phyloP scores from a whole-genome alignment of 2,113 vertebrate species.

The Delphinapterus leucas region DNA sequence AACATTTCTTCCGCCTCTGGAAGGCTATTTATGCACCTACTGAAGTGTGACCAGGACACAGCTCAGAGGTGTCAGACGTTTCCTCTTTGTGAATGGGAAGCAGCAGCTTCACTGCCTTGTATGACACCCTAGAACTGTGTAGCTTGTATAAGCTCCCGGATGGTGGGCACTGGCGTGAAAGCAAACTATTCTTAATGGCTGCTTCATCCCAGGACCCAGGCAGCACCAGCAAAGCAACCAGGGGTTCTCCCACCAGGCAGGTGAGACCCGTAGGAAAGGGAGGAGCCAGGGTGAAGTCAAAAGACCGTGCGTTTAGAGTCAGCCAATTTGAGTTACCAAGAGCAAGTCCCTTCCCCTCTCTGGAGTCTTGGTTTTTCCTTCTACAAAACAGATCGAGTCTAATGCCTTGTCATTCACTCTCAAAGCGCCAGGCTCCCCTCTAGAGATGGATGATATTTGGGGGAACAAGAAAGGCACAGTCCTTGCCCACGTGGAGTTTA shows the following conservation, averaged over 20 bases:
- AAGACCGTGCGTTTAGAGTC: accelerated
- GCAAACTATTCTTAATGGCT: neutral
- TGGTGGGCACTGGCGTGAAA: neutral
- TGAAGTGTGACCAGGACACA: neutral
- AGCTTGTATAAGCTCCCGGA: neutral
- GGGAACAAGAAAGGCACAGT: neutral
- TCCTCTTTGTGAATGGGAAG: neutral
- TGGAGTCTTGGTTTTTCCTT: neutral
- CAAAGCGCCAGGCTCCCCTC: neutral
- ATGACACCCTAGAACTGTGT: neutral
- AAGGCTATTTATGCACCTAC: conserved; percentile 10
- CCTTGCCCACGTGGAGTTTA: neutral
- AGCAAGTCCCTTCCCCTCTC: neutral
- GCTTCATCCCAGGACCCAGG: neutral
- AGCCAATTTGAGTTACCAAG: neutral
- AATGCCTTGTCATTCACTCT: neutral
- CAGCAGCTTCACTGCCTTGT: conserved; percentile 42
- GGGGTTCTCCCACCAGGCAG: accelerated
- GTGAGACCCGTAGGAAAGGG: neutral
- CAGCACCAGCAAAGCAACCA: neutral
- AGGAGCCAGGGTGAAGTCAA: neutral
- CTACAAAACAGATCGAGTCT: neutral
- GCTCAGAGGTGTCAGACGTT: neutral
- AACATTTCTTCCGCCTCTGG: neutral
- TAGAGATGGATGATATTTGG: neutral